Evolutionary conservation across 2,113 vertebrate genomes (phyloP), one percentile per base, ranked within the genome.

Genomic region (Odobenus rosmarus): DNA sequence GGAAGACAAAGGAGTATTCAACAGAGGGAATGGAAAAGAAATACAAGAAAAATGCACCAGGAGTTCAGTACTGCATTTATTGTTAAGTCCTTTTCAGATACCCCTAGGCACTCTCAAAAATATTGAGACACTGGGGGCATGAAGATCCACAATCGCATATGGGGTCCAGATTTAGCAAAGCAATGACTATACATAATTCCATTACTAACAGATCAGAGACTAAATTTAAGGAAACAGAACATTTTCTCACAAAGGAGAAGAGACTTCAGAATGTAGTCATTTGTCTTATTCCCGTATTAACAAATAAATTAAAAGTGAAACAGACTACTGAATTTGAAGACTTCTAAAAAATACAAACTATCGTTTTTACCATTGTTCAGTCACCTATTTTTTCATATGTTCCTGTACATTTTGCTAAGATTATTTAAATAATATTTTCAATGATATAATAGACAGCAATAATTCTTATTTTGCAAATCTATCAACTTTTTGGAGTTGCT

Each of bases 401-500:
- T 72, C 7, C 42, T 26, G 36, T 69, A 9, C 18, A 81, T 81
- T 90, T 86, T 67, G 26, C 59, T 95, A 33, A 24, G 14, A 93
- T 90, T 76, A 55, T 49, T 2, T 7, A 90, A 96, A 71, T 16
- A 71, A 88, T 80, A 92, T 64, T 94, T 83, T 97, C 12, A 87
- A 13, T 82, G 8, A 62, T 33, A 64, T n/a, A 46, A 72, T 36
- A 85, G 46, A 69, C 0, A 57, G 14, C 31, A 80, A 69, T 80
- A 82, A 87, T 88, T 84, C 13, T 61, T 80, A 90, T 64, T 23
- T 95, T 81, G 19, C 1, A 83, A 86, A 76, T 77, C 6, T 95
- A 55, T 36, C 14, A 76, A 49, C 11, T 51, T 10, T 31, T 55
- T 71, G 24, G 4, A 82, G 12, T 86, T 83, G 39, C 5, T 85